phyloP scores from a whole-genome alignment of 2,797 vertebrate genomes.

The Rachycentron canadum region DNA sequence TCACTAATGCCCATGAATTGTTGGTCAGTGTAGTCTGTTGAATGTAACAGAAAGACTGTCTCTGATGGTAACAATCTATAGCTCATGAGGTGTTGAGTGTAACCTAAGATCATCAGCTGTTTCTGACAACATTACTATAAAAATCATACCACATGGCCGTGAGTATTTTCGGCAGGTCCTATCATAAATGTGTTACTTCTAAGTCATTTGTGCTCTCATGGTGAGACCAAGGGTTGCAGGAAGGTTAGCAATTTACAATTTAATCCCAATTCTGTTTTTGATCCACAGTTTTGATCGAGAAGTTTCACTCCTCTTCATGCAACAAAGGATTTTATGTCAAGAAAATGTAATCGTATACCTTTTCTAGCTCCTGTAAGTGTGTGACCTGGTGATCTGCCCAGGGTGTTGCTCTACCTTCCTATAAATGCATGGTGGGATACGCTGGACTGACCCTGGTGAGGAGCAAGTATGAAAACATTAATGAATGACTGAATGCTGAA shows the following conservation, averaged over 20 bases:
- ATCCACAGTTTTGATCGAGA: not conserved
- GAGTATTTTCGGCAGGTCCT: constrained; percentile 58
- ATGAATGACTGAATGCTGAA: constrained; percentile 50
- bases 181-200: constrained; percentile 46
- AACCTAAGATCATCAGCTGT: constrained; percentile 63
- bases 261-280: too few species aligned
- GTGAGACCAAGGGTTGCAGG: constrained; percentile 13
- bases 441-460: constrained; percentile 51
- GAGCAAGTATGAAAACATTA: constrained; percentile 18
- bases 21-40: constrained; percentile 48
- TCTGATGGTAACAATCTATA: constrained; percentile 63
- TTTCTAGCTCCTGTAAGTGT: constrained; percentile 23
- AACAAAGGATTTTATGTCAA: constrained; percentile 15
- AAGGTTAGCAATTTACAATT: constrained; percentile 14
- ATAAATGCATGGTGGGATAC: constrained; percentile 63
- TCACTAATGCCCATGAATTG: constrained; percentile 55
- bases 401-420: constrained; percentile 33
- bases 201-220: constrained; percentile 33
- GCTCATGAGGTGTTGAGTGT: constrained; percentile 47
- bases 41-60: constrained; percentile 50
- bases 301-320: constrained; percentile 29
- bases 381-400: constrained; percentile 41
- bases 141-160: constrained; percentile 45
- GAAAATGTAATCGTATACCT: constrained; percentile 23
- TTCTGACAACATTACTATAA: constrained; percentile 66